These are phyloP conservation scores for Patella vulgata DNA, from an alignment of 1,140 invertebrate species.

Conservation along the genomic window DNA sequence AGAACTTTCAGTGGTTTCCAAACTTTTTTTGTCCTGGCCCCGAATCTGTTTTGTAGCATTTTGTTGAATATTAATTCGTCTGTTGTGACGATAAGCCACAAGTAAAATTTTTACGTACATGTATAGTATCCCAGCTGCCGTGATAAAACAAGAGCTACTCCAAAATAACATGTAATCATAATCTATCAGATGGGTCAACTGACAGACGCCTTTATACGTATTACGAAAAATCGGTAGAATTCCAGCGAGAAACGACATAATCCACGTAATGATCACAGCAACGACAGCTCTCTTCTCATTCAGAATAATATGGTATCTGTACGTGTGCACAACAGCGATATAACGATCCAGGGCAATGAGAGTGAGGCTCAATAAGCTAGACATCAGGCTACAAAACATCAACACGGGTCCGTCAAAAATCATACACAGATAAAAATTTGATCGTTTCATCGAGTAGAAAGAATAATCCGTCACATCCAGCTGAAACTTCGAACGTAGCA, in stretches of 20 bases:
- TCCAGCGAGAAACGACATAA: constrained; percentile 23
- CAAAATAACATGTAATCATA: constrained; percentile 29
- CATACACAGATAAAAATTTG: constrained; percentile 28
- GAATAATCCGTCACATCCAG: constrained; percentile 22
- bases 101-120: constrained; percentile 31
- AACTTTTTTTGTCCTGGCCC: too few relatives aligned
- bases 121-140: constrained; percentile 26
- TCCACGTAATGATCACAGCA: constrained; percentile 12
- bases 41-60: too few relatives aligned
- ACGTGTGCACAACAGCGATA: constrained; percentile 27
- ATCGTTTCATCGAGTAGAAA: constrained; percentile 13
- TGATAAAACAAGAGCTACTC: constrained; percentile 27
- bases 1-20: too few relatives aligned
- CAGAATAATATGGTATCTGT: constrained; percentile 21
- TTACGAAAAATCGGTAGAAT: constrained; percentile 29
- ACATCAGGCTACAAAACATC: constrained; percentile 34
- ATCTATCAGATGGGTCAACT: constrained; percentile 20
- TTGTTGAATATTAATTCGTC: too few relatives aligned
- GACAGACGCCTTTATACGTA: constrained; percentile 18
- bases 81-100: too few relatives aligned
- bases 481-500: constrained; percentile 18
- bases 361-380: constrained; percentile 23
- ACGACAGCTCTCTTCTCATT: constrained; percentile 17
- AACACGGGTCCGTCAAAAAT: constrained; percentile 29
- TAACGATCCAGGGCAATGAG: constrained; percentile 28